Evolutionary conservation across 2,113 vertebrate genomes (phyloP), one percentile per base, ranked within the genome.

Genomic region (Apaloderma vittatum): DNA sequence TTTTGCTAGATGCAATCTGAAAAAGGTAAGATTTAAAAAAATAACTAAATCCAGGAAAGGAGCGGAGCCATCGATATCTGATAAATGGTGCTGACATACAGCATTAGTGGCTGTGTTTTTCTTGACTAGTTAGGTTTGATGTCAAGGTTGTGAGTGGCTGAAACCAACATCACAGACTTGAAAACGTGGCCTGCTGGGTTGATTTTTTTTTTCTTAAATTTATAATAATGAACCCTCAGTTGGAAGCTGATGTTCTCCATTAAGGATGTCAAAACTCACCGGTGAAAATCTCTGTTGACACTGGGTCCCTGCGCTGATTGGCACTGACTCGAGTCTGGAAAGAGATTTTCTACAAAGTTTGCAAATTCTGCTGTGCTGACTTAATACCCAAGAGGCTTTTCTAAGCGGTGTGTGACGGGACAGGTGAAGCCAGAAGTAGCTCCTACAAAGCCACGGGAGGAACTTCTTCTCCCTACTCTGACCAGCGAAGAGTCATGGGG

Each of bases 321-420:
- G 37, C 61, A 15, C 12, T 57, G 46, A 12, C 61, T 57, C 15
- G 22, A 24, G 20, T 37, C 73, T 67, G 37, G 30, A 75, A 54
- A 63, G 22, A 8, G 27, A 20, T 32, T 83, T 76, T 40, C 48
- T 72, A 48, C 46, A 21, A 37, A 45, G 11, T 73, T 63, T 24
- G 65, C 4, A 48, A 40, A 62, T 80, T 3, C 21, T 32, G 19
- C 29, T 49, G 19, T 37, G 29, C 19, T 37, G n/a, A 54, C 23
- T 62, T 68, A 59, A 0, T 30, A 51, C 5, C 7, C 0, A 1
- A 49, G 32, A 36, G 6, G 3, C 27, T 73, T 72, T 51, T 51
- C 48, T 45, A 54, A 76, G 58, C 17, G 67, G 11, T 14, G 7
- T 75, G 51, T 40, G 11, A 21, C 9, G 46, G 48, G 30, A 22